Percentiles rank a stretch among this genome's conserved stretches.
Conservation (phyloP, 2,888 invertebrate genomes). For the Saturnia japonica region DNA sequence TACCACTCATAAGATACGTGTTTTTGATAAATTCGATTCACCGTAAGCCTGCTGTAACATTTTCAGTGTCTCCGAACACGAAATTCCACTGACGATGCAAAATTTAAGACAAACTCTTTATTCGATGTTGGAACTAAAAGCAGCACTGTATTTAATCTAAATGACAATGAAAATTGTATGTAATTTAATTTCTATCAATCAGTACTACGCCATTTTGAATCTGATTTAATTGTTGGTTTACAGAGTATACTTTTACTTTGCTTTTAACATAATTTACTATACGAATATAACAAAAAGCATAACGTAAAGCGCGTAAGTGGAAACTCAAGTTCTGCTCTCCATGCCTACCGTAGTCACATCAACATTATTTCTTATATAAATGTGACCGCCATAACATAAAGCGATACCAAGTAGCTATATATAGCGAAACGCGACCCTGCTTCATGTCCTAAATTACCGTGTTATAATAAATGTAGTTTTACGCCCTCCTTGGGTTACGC, state of each 20-base stretch:
- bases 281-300: not conserved
- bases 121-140: too few species aligned
- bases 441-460: slow-evolving; percentile 48
- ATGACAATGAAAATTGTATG: too few species aligned
- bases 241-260: not conserved
- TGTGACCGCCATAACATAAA: slow-evolving; percentile 2
- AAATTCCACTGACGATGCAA: too few species aligned
- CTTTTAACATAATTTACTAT: not conserved
- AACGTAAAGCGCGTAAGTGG: not conserved
- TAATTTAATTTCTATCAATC: not conserved
- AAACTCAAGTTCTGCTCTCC: not conserved
- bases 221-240: not conserved
- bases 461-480: slow-evolving; percentile 48
- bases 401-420: slow-evolving; percentile 1
- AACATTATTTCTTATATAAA: slow-evolving; percentile 3
- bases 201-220: not conserved
- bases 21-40: too few species aligned
- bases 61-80: too few species aligned
- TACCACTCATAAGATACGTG: too few species aligned
- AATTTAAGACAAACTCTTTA: too few species aligned
- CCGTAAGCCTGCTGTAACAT: too few species aligned
- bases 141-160: too few species aligned
- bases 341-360: not conserved
- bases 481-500: slow-evolving; percentile 23
- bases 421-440: slow-evolving; percentile 41